Evolutionary conservation across 2,113 vertebrate genomes (phyloP).

Genomic region (Choloepus hoffmanni): DNA sequence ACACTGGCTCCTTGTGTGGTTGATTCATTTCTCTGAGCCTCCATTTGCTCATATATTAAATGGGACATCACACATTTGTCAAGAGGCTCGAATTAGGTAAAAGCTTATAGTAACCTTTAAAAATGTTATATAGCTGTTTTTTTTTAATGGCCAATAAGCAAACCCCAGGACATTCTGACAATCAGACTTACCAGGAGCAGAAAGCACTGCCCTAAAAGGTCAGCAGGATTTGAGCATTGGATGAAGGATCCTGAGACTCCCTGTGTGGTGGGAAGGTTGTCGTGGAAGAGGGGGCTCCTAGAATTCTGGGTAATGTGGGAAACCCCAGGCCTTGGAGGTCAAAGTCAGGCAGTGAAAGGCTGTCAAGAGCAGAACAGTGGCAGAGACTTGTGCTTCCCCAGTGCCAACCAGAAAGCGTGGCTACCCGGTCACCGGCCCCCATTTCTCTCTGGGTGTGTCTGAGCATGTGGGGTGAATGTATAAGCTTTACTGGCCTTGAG

Average conservation of each 20-base stretch:
- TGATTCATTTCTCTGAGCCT: neutral
- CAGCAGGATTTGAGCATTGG: neutral
- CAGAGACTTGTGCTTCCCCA: neutral
- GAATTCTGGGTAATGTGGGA: neutral
- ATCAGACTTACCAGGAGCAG: neutral
- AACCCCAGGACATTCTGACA: neutral
- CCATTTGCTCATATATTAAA: neutral
- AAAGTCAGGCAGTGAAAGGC: neutral
- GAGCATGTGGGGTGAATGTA: neutral
- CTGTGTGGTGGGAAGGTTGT: neutral
- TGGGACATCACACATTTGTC: neutral
- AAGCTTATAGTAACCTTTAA: neutral
- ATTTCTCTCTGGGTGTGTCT: neutral
- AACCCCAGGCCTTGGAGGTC: neutral
- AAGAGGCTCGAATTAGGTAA: neutral
- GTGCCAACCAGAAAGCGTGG: neutral
- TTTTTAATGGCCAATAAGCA: neutral
- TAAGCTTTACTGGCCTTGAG: neutral
- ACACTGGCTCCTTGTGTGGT: fast-evolving
- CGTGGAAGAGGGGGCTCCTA: neutral
- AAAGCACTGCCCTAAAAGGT: neutral
- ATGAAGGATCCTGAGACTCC: neutral
- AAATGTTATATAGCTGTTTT: neutral
- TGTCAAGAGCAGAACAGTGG: neutral
- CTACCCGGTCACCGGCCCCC: neutral